A percentile compares a stretch with the other conserved stretches of the same genome.
These are phyloP conservation scores for Aleiodes alternator DNA, from an alignment of 2,888 invertebrate genomes.

Conservation along the genomic window DNA sequence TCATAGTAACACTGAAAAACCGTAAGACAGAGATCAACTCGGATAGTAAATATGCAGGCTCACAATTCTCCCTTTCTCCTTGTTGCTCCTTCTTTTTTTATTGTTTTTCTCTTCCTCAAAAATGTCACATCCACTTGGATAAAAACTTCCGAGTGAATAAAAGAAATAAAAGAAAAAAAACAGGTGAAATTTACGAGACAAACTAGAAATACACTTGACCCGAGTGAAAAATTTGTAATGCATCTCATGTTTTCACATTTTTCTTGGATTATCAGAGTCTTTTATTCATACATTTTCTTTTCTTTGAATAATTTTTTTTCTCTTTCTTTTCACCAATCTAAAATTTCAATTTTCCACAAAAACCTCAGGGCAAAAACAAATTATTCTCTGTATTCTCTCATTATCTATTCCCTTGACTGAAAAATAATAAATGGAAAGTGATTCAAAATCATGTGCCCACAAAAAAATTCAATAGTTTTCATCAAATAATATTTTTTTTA, in stretches of 20 bases:
- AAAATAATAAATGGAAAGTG: too few species aligned
- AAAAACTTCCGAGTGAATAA: conserved; percentile 14
- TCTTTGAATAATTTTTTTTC: neutral
- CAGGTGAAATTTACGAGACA: neutral
- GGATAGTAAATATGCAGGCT: conserved; percentile 33
- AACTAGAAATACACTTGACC: too few species aligned
- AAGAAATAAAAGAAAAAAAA: neutral
- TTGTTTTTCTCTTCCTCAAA: conserved; percentile 6
- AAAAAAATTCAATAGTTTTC: neutral
- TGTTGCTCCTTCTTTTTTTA: neutral
- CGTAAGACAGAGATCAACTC: conserved; percentile 24
- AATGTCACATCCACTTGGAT: conserved; percentile 1
- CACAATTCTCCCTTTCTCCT: conserved; percentile 25
- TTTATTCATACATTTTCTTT: conserved; percentile 3
- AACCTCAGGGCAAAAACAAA: too few species aligned
- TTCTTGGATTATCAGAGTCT: neutral
- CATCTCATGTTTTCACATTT: conserved; percentile 6
- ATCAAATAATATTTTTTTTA: too few species aligned
- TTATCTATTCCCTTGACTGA: too few species aligned
- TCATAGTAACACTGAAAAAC: conserved; percentile 15
- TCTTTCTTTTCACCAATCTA: neutral
- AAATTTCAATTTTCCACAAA: neutral
- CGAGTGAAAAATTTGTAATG: too few species aligned
- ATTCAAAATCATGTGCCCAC: neutral
- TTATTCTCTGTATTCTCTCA: too few species aligned